Conservation (phyloP, 2,113 vertebrate genomes). For the rabbit (Oryctolagus cuniculus) region mOryCun1.1 NC_091442.1:2638001-2638500, state of each 20-base stretch:
- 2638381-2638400: too few species aligned
- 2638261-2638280: too few species aligned
- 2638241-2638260: neutral
- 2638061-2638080: neutral
- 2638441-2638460: rapidly evolving
- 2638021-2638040: rapidly evolving
- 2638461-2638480: neutral
- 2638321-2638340: neutral
- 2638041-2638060: too few species aligned
- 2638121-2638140: neutral
- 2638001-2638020: neutral
- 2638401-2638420: neutral
- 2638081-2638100: neutral
- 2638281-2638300: rapidly evolving
- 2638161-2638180: too few species aligned
- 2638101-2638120: too few species aligned
- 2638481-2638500: neutral
- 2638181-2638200: neutral
- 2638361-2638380: too few species aligned
- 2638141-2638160: neutral
- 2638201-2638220: neutral
- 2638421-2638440: too few species aligned
- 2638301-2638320: neutral
- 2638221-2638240: neutral
- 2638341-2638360: neutral